Conservation (phyloP, 2,888 invertebrate species). For the Alcis repandata region DNA sequence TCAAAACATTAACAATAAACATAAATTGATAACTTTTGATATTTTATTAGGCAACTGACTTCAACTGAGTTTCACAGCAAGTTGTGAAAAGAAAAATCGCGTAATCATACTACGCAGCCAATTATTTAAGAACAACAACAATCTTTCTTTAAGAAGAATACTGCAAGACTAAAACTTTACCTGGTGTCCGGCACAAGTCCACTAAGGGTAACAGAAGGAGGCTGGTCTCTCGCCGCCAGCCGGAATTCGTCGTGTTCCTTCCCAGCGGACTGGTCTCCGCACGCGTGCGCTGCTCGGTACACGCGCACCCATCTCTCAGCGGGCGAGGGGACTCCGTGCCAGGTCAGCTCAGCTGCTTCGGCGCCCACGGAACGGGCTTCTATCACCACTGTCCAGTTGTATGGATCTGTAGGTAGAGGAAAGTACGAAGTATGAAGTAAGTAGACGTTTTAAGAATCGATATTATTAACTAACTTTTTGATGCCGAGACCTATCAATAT, state of each 20-base stretch:
- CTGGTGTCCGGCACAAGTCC: constrained; percentile 88
- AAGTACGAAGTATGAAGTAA: not conserved
- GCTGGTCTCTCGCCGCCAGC: constrained; percentile 73
- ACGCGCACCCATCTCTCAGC: constrained; percentile 96
- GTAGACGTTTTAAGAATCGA: too few species aligned
- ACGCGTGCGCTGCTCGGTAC: constrained; percentile 91
- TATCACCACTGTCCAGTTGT: constrained; percentile 93
- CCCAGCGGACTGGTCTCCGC: constrained; percentile 73
- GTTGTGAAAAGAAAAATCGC: too few species aligned
- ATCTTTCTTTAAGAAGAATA: too few species aligned
- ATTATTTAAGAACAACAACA: too few species aligned
- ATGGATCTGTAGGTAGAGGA: constrained; percentile 87
- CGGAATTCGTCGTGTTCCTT: constrained; percentile 76
- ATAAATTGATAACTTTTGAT: too few species aligned
- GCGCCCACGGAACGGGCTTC: constrained; percentile 92
- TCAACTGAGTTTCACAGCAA: too few species aligned
- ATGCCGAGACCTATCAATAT: too few species aligned
- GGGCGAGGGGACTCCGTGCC: constrained; percentile 95
- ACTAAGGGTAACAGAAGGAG: constrained; percentile 68
- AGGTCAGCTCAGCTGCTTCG: constrained; percentile 91
- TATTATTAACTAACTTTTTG: too few species aligned
- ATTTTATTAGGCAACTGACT: too few species aligned
- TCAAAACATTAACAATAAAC: too few species aligned
- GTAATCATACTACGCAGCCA: too few species aligned
- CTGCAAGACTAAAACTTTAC: constrained; percentile 50